Base-by-base conservation (phyloP, 2,113 vertebrate genomes). In the Mesitornis unicolor region DNA sequence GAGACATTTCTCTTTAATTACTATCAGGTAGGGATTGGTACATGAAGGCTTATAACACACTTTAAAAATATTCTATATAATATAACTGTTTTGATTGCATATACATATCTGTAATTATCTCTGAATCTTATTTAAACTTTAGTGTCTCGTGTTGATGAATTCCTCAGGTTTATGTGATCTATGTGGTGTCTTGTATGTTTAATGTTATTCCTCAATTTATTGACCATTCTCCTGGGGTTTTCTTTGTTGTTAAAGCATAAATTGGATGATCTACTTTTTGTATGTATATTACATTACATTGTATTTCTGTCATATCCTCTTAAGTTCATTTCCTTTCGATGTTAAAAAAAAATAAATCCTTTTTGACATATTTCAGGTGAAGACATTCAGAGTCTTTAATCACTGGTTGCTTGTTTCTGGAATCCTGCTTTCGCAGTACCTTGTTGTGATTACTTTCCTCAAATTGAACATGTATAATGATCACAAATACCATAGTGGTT, bases 1-100 rank as follows among this genome's bases (percentile, higher is more conserved):
- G 67, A 93, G 70, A 53, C 29, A 20, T 85, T 94, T 88, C 54
- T 70, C 82, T 82, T 93, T 96, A 95, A 94, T 96, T 89, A 67
- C 53, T 83, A 15, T 80, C 74, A 89, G 48, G 16, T 91, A 65
- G 84, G 89, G 77, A 91, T 91, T 82, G 45, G 38, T 84, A 79
- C 35, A 50, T 64, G 56, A 91, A 94, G 22, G 28, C 74, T 79
- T 85, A 26, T 60, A 69, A 64, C 35, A 38, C 22, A 18, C 26
- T 87, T 95, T 31, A 14, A 56, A 87, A 71, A 84, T 81, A 68
- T 25, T 36, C 31, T 36, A 3, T 54, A 7, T 64, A 84, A 26
- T 54, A 2, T 64, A 84, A 83, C 20, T 33, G 8, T 86, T 90
- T 65, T 4, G 8, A 7, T 93, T 78, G 40, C 28, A 45, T 75